phyloP scores from a whole-genome alignment of 2,888 invertebrate species.

The Pyralis farinalis region DNA sequence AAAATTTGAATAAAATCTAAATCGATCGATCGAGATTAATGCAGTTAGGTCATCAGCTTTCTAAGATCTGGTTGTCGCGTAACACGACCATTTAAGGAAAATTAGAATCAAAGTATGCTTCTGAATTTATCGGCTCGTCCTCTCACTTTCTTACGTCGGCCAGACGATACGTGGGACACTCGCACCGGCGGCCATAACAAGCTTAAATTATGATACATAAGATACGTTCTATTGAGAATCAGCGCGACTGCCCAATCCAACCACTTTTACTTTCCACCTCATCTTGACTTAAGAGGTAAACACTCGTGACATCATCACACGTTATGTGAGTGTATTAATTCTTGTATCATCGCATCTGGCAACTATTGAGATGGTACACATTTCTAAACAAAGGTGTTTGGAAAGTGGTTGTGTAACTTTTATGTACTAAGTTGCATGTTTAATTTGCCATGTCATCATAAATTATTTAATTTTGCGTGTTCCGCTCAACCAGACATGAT shows the following conservation, averaged over 20 bases:
- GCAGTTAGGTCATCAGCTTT: not conserved
- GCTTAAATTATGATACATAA: conserved; percentile 58
- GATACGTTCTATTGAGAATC: conserved; percentile 49
- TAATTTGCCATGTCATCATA: conserved; percentile 6
- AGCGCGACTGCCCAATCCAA: conserved; percentile 53
- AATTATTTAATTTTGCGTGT: conserved; percentile 5
- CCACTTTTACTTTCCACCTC: conserved; percentile 71
- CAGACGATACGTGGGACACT: conserved; percentile 32
- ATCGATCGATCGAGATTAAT: not conserved
- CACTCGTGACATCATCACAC: conserved; percentile 42
- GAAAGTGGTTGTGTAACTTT: conserved; percentile 10
- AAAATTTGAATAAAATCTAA: conserved; percentile 8
- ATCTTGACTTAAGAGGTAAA: conserved; percentile 37
- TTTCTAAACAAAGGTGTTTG: conserved; percentile 6
- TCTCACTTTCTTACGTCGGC: conserved; percentile 57
- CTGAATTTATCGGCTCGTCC: conserved; percentile 30
- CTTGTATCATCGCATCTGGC: conserved; percentile 3
- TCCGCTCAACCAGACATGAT: conserved; percentile 1
- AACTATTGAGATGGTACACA: conserved; percentile 11
- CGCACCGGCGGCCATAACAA: conserved; percentile 32
- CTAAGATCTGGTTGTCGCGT: not conserved
- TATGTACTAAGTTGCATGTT: not conserved
- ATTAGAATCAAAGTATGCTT: conserved; percentile 3
- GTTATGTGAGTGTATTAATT: conserved; percentile 9
- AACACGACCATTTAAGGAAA: not conserved